Conservation (phyloP, 2,797 vertebrate species). For the Siniperca scherzeri region DNA sequence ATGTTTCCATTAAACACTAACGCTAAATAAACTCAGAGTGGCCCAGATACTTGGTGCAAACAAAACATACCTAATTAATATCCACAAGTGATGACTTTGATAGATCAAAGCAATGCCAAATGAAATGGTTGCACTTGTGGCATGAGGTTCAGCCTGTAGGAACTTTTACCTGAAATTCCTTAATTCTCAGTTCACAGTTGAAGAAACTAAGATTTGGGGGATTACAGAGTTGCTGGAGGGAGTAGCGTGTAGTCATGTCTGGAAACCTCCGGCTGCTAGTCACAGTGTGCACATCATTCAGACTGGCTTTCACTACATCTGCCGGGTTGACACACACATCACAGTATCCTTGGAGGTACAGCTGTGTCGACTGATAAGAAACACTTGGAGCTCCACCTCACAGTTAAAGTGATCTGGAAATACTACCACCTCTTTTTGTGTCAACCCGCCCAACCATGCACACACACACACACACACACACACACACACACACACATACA, state of each 20-base stretch:
- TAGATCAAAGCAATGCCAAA: constrained; percentile 29
- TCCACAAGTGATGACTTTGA: constrained; percentile 33
- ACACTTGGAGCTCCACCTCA: constrained; percentile 64
- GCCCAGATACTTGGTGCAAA: neutral
- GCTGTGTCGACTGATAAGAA: constrained; percentile 72
- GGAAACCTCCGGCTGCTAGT: constrained; percentile 48
- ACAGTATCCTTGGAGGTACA: constrained; percentile 64
- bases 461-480: neutral
- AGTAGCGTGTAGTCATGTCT: constrained; percentile 33
- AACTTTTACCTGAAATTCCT: constrained; percentile 28
- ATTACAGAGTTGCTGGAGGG: constrained; percentile 60
- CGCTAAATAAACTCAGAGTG: neutral
- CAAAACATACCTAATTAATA: constrained; percentile 24
- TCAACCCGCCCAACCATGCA: neutral
- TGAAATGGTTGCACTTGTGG: neutral
- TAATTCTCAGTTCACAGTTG: constrained; percentile 30
- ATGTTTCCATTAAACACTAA: neutral
- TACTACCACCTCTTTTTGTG: constrained; percentile 19
- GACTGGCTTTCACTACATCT: constrained; percentile 30
- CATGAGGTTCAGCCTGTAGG: constrained; percentile 17
- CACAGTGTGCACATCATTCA: constrained; percentile 47
- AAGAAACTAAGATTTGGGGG: constrained; percentile 54
- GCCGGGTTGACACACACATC: constrained; percentile 52
- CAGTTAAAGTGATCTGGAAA: constrained; percentile 58
- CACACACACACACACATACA: constrained; percentile 13